A percentile compares a stretch with the other conserved stretches of the same genome.
Evolutionary conservation across 2,888 invertebrate species (phyloP).

Genomic region (Drosophila borealis): DNA sequence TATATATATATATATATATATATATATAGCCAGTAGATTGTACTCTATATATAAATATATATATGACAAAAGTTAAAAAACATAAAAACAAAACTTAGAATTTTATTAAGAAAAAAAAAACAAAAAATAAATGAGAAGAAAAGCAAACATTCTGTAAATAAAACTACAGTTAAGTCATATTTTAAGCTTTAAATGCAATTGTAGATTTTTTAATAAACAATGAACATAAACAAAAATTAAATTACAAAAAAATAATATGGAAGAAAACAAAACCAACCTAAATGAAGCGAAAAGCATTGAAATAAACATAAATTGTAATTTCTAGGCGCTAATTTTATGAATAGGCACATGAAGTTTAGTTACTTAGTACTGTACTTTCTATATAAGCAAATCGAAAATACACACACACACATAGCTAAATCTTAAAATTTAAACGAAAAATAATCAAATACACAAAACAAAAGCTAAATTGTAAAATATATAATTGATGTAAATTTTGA

Average conservation of each 20-base stretch:
- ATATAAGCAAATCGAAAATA: constrained; percentile 51
- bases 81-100: constrained; percentile 55
- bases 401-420: constrained; percentile 72
- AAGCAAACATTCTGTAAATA: constrained; percentile 77
- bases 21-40: constrained; percentile 78
- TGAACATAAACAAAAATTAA: constrained; percentile 15
- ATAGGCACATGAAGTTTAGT: constrained; percentile 77
- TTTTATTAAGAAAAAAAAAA: constrained; percentile 49
- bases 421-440: constrained; percentile 61
- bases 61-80: constrained; percentile 26
- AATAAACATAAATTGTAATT: constrained; percentile 70
- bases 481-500: constrained; percentile 73
- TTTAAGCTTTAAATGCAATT: constrained; percentile 83
- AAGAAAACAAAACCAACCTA: constrained; percentile 30
- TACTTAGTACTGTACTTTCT: constrained; percentile 80
- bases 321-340: constrained; percentile 71
- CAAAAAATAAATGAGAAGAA: constrained; percentile 12
- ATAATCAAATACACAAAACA: constrained; percentile 62
- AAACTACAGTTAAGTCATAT: constrained; percentile 84
- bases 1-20: constrained; percentile 59
- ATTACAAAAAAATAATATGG: background rate
- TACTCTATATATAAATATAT: constrained; percentile 67
- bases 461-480: constrained; percentile 76
- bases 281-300: constrained; percentile 40
- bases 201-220: constrained; percentile 77